These are phyloP conservation scores for Elymnias hypermnestra DNA, from an alignment of 1,140 invertebrate genomes.

Conservation along the genomic window DNA sequence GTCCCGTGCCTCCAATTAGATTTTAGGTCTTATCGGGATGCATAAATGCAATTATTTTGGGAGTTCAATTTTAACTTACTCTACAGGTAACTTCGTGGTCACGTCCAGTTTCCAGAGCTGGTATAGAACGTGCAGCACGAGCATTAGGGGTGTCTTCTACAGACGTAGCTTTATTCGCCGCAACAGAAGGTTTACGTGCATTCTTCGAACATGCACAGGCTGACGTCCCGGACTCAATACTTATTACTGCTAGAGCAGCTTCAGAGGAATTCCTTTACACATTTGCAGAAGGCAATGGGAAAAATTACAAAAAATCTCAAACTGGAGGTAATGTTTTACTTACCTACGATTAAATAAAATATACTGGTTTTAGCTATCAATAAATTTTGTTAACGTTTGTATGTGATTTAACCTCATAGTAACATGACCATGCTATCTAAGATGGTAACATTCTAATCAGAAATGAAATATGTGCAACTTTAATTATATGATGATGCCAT, in stretches of 20 bases:
- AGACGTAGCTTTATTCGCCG: conserved; percentile 81
- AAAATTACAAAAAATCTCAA: conserved; percentile 68
- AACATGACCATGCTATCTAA: no score
- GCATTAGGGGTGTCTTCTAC: conserved; percentile 80
- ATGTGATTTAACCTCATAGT: no score
- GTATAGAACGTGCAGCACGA: conserved; percentile 76
- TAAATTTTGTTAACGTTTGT: no score
- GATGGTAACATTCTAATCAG: no score
- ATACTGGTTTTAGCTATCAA: no score
- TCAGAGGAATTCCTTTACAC: conserved; percentile 63
- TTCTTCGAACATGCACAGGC: conserved; percentile 78
- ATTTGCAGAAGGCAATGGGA: conserved; percentile 74
- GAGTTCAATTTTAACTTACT: not conserved
- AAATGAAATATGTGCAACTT: no score
- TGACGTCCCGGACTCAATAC: conserved; percentile 72
- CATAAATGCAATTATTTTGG: no score
- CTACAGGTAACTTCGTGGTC: conserved; percentile 83
- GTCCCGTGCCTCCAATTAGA: no score
- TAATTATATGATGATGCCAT: no score
- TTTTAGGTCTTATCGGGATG: no score
- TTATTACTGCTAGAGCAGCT: conserved; percentile 76
- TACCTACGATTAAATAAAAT: no score
- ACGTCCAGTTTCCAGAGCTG: conserved; percentile 75
- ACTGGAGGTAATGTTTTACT: conserved; percentile 39
- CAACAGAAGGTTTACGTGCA: conserved; percentile 78